phyloP scores from a whole-genome alignment of 2,888 invertebrate species.

The Dryobota labecula region DNA sequence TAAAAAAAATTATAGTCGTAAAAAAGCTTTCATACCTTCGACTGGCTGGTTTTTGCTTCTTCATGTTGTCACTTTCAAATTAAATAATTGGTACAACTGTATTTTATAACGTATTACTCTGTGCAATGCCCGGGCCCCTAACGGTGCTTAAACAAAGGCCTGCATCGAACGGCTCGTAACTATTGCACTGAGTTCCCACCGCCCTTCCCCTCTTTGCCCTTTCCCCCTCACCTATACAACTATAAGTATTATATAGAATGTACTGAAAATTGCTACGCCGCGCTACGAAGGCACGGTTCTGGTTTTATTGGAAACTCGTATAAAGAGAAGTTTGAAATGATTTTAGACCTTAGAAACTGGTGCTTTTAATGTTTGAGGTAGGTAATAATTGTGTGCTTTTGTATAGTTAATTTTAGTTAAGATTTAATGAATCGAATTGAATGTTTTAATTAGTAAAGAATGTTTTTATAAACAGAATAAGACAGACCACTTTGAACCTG shows the following conservation, averaged over 20 bases:
- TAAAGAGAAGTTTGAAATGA: neutral
- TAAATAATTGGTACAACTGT: constrained; percentile 27
- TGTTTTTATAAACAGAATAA: too few relatives aligned
- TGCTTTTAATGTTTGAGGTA: neutral
- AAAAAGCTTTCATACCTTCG: constrained; percentile 1
- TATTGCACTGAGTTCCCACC: constrained; percentile 71
- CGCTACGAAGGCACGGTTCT: constrained; percentile 31
- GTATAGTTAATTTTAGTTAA: neutral
- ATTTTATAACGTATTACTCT: constrained; percentile 32
- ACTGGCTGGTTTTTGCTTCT: constrained; percentile 9
- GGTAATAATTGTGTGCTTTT: neutral
- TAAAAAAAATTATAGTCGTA: constrained; percentile 6
- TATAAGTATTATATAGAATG: constrained; percentile 36
- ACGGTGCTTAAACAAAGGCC: constrained; percentile 77
- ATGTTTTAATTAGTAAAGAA: neutral
- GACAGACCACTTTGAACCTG: neutral
- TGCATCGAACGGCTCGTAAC: constrained; percentile 76
- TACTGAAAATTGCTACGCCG: constrained; percentile 56
- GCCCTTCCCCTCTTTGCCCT: constrained; percentile 50
- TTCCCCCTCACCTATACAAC: constrained; percentile 38
- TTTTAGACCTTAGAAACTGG: constrained; percentile 5
- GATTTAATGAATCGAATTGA: neutral
- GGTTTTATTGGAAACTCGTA: constrained; percentile 34
- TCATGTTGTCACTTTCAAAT: constrained; percentile 15
- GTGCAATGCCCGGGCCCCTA: constrained; percentile 58